Evolutionary conservation across 2,888 invertebrate genomes (phyloP), one percentile per base, ranked within the genome.

Genomic region (Synergus itoensis): DNA sequence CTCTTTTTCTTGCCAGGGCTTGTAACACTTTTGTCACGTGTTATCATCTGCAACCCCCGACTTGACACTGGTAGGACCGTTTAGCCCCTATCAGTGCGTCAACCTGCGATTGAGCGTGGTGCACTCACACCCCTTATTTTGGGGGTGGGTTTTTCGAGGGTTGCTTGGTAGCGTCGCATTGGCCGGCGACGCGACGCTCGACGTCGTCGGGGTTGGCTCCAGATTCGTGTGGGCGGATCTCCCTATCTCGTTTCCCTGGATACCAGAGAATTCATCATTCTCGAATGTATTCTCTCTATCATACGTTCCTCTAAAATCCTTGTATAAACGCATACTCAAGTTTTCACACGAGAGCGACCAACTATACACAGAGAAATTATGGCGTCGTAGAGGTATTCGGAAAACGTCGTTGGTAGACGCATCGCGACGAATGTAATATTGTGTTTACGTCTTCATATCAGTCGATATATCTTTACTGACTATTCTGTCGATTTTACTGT

Each of bases 131-230:
- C 81, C 81, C 73, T 65, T n/a, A n/a, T 76, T 75, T 84, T 77
- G 79, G 82, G 78, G 86, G 85, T 84, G 82, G 87, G 87, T 84
- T 89, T 85, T 84, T 80, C 84, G 82, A 81, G 84, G 84, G 80
- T 81, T 78, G 80, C 69, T 67, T 60, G 48, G 77, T 18, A 40
- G 69, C 82, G 81, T 81, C 86, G 86, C 79, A 91, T 91, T 91
- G 90, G 91, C 85, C 82, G 87, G 86, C 84, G 84, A 84, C 85
- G 86, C 84, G 85, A 86, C 88, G 86, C 85, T 84, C 79, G 62
- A 67, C 86, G 85, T 83, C 85, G 84, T 80, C 80, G 80, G 87
- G 89, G 89, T 91, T 90, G 91, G 90, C 77, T 85, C 82, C 41
- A 77, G 53, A 41, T 41, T 75, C 16, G 65, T 53, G 83, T 84